These are phyloP conservation scores for Pinna nobilis DNA, from an alignment of 1,140 invertebrate genomes.

Conservation along the genomic window DNA sequence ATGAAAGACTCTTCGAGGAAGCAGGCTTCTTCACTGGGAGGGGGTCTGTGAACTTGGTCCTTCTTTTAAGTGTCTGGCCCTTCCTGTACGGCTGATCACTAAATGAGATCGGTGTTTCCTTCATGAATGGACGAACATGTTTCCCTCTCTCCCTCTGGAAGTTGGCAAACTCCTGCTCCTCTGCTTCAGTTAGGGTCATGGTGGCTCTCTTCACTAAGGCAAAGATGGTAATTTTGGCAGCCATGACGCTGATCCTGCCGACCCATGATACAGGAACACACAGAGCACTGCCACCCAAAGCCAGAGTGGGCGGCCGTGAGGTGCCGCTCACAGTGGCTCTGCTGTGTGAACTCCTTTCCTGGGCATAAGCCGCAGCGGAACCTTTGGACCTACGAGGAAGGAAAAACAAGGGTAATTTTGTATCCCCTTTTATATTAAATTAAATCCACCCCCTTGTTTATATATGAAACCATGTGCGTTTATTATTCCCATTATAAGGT, in stretches of 20 bases:
- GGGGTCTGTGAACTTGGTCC: background rate
- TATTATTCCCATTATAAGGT: background rate
- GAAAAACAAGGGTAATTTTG: too few relatives aligned
- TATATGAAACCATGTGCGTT: background rate
- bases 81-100: background rate
- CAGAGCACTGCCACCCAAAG: background rate
- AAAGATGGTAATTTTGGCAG: background rate
- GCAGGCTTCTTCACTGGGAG: background rate
- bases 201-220: background rate
- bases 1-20: too few relatives aligned
- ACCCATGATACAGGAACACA: background rate
- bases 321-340: background rate
- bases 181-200: background rate
- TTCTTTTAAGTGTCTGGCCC: background rate
- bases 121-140: background rate
- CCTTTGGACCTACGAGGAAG: background rate
- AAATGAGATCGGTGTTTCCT: background rate
- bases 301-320: background rate
- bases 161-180: background rate
- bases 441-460: too few relatives aligned
- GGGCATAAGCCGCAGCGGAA: background rate
- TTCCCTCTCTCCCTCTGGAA: background rate
- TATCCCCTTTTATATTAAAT: too few relatives aligned
- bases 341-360: background rate
- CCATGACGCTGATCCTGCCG: background rate